phyloP scores from a whole-genome alignment of 2,888 invertebrate species.

The Luperina nickerlii region DNA sequence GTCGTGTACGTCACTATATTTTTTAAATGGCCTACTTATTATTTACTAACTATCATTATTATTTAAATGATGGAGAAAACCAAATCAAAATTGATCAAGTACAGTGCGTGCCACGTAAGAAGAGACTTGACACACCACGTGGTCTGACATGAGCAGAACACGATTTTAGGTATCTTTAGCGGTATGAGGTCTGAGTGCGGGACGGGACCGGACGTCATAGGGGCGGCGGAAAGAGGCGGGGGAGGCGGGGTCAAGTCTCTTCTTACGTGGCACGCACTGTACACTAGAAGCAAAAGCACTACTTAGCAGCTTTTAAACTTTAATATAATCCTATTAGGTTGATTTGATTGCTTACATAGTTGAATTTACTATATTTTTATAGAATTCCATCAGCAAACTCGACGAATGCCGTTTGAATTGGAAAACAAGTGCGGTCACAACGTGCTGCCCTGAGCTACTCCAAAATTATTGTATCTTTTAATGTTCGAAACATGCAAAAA shows the following conservation, averaged over 20 bases:
- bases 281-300: background rate
- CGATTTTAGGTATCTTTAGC: too few species aligned
- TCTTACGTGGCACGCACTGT: too few species aligned
- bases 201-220: too few species aligned
- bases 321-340: too few species aligned
- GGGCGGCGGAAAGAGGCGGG: too few species aligned
- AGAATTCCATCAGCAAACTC: background rate
- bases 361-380: background rate
- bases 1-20: slow-evolving; percentile 64
- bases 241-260: too few species aligned
- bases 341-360: background rate
- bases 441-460: background rate
- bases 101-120: too few species aligned
- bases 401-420: background rate
- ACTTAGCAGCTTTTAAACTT: background rate
- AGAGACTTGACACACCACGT: too few species aligned
- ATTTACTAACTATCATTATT: slow-evolving; percentile 1
- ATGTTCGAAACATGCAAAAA: background rate
- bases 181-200: too few species aligned
- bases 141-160: too few species aligned
- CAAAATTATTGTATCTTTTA: slow-evolving; percentile 5
- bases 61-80: background rate
- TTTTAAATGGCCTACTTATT: slow-evolving; percentile 16
- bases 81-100: slow-evolving; percentile 1
- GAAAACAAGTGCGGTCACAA: background rate